phyloP scores from a whole-genome alignment of 1,140 invertebrate species.

The Holotrichia oblita region DNA sequence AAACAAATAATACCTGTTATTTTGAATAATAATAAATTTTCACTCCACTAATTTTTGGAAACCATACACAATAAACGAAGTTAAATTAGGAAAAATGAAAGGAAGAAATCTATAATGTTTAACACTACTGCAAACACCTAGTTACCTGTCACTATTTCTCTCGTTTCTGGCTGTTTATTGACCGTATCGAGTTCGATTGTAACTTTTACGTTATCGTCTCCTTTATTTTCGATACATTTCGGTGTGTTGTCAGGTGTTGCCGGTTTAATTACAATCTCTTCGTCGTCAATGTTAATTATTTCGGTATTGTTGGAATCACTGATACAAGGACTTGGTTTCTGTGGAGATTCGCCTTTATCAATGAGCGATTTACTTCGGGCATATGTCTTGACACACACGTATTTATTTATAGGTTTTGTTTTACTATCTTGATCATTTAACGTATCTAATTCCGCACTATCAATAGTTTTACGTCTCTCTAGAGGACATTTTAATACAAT shows the following conservation, averaged over 20 bases:
- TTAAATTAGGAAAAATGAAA: neutral
- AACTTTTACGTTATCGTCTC: neutral
- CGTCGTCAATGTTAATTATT: neutral
- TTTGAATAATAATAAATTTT: neutral
- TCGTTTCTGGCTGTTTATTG: neutral
- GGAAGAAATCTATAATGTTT: neutral
- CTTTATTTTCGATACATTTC: neutral
- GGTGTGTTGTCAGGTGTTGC: neutral
- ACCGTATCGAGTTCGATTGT: neutral
- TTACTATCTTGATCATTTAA: neutral
- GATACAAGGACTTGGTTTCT: too few relatives aligned
- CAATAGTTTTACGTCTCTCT: neutral
- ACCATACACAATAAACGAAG: neutral
- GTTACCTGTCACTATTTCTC: neutral
- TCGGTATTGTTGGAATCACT: neutral
- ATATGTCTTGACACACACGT: too few relatives aligned
- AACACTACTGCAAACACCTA: slow-evolving; percentile 11
- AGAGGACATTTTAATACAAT: neutral
- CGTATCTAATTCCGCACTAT: neutral
- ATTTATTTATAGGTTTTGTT: neutral
- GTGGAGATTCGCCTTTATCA: too few relatives aligned
- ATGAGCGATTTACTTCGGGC: too few relatives aligned
- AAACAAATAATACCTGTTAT: neutral
- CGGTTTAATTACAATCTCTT: neutral
- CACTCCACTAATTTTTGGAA: neutral